phyloP scores from a whole-genome alignment of 30 jellyfish, hydroid and myxozoan species.

The Aurelia sp. region DNA sequence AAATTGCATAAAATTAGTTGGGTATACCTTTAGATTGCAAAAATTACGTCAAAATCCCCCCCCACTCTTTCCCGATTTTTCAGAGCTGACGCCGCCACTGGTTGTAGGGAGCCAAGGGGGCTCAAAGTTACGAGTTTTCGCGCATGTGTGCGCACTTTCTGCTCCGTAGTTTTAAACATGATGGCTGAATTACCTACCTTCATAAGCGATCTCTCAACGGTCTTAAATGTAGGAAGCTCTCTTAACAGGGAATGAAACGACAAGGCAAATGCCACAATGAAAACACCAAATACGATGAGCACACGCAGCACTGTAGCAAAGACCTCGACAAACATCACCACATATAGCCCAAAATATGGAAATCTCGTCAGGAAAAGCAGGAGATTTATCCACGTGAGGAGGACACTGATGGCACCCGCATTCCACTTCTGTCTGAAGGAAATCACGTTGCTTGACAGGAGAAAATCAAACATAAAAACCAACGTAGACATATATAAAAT shows the following conservation, averaged over 20 bases:
- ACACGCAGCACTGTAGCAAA: constrained; percentile 81
- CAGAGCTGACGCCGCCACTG: no score
- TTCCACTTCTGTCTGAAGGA: constrained; percentile 74
- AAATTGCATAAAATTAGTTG: no score
- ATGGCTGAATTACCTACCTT: constrained; percentile 33
- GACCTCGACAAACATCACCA: constrained; percentile 94
- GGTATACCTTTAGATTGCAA: no score
- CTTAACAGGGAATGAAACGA: constrained; percentile 80
- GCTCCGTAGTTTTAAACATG: no score
- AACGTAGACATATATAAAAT: constrained; percentile 78
- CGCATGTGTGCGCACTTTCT: no score
- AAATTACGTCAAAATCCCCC: no score
- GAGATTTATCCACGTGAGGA: constrained; percentile 83
- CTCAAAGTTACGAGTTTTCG: no score
- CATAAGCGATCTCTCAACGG: constrained; percentile 78
- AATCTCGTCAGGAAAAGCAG: constrained; percentile 78
- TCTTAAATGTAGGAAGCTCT: constrained; percentile 65
- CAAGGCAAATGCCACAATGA: constrained; percentile 92
- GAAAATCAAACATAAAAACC: constrained; percentile 80
- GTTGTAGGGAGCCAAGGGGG: no score
- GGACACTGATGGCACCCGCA: constrained; percentile 89
- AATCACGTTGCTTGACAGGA: not conserved
- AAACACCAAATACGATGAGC: constrained; percentile 70
- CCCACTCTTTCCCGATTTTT: no score
- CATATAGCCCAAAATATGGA: constrained; percentile 91